Conservation (phyloP, 2,797 vertebrate species). For the Apodemus agrarius region DNA sequence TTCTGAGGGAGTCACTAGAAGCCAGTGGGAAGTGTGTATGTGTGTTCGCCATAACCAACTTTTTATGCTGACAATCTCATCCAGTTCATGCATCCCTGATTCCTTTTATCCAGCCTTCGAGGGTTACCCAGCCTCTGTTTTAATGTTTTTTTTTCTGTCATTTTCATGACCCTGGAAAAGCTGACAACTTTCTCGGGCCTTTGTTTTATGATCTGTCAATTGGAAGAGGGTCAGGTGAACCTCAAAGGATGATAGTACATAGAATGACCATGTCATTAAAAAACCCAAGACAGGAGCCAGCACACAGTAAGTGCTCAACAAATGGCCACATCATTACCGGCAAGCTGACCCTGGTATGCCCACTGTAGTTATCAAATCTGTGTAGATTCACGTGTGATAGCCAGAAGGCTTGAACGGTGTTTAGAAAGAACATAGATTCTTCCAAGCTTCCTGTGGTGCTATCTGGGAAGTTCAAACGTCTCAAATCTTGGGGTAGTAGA, state of each 20-base stretch:
- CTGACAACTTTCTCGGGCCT: background rate
- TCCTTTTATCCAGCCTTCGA: background rate
- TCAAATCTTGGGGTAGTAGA: background rate
- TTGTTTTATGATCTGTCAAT: background rate
- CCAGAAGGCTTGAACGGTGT: background rate
- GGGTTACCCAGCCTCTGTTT: background rate
- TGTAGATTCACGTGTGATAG: background rate
- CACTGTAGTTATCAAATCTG: background rate
- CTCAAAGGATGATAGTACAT: background rate
- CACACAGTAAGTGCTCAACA: background rate
- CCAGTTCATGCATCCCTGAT: too few species aligned
- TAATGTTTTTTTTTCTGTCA: background rate
- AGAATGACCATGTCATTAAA: background rate
- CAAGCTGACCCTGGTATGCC: background rate
- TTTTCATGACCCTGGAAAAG: background rate
- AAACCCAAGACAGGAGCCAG: background rate
- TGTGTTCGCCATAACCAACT: background rate
- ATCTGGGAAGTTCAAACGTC: background rate
- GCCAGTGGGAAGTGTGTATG: background rate
- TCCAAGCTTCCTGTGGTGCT: background rate
- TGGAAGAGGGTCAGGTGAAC: background rate
- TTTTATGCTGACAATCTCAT: background rate
- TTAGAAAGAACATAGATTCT: background rate
- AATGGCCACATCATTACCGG: accelerated
- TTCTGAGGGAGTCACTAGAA: background rate